phyloP scores from a whole-genome alignment of 2,113 vertebrate species.

The Steatornis caripensis region DNA sequence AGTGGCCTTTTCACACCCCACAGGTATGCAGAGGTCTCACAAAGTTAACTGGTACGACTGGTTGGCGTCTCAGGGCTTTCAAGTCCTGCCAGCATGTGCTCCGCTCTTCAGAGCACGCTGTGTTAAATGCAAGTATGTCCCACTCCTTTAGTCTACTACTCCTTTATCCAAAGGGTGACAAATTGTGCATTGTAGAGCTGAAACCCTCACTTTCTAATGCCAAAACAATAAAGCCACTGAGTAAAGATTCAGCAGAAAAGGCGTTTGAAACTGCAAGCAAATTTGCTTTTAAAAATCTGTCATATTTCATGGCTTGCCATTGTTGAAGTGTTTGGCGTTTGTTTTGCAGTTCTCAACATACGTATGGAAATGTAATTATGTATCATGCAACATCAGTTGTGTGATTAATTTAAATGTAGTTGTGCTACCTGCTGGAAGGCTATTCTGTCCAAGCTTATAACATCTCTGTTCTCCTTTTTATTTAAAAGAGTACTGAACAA shows the following conservation, averaged over 20 bases:
- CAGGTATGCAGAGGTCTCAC: constrained; percentile 31
- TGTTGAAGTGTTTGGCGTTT: not conserved
- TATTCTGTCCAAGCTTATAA: not conserved
- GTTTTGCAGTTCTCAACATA: not conserved
- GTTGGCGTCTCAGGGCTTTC: constrained; percentile 12
- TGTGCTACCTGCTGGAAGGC: not conserved
- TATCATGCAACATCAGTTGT: not conserved
- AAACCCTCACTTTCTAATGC: not conserved
- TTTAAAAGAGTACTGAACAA: not conserved
- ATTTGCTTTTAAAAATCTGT: not conserved
- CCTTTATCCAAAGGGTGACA: not conserved
- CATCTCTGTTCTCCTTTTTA: not conserved
- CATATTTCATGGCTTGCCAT: not conserved
- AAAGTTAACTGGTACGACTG: not conserved
- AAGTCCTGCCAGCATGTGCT: not conserved
- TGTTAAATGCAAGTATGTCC: not conserved
- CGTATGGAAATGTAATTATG: not conserved
- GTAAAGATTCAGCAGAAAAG: not conserved
- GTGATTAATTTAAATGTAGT: not conserved
- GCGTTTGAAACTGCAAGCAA: not conserved
- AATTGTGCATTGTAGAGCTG: not conserved
- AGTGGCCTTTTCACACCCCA: constrained; percentile 52
- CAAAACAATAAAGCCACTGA: constrained; percentile 18
- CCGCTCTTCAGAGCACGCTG: not conserved
- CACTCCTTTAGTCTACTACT: not conserved